Conservation (phyloP, 2,888 invertebrate genomes). For the Amiota minor region DNA sequence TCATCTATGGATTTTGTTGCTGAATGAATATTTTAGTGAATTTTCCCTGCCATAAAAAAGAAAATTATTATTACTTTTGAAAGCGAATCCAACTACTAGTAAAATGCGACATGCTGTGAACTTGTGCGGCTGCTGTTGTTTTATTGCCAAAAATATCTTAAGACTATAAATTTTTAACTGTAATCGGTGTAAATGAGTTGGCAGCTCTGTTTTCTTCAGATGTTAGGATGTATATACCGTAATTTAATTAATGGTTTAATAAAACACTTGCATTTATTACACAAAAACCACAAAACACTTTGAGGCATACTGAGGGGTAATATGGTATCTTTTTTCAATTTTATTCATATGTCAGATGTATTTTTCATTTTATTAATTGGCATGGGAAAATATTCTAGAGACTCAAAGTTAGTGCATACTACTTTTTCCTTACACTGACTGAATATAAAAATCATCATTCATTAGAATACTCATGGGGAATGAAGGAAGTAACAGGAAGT, state of each 20-base stretch:
- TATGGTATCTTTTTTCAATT: no score
- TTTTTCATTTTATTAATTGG: no score
- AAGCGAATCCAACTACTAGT: background rate
- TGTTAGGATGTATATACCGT: background rate
- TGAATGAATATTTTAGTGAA: conserved; percentile 7
- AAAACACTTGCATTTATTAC: background rate
- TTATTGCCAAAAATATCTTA: conserved; percentile 4
- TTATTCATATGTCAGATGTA: no score
- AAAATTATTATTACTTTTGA: conserved; percentile 13
- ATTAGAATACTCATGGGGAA: no score
- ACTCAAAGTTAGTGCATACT: no score
- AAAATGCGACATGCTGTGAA: conserved; percentile 3
- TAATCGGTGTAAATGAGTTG: conserved; percentile 10
- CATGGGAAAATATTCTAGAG: no score
- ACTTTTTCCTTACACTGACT: no score
- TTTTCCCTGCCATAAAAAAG: background rate
- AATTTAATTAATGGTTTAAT: conserved; percentile 12
- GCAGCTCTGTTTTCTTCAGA: conserved; percentile 13
- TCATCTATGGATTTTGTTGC: background rate
- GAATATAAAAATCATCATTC: no score
- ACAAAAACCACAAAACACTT: no score
- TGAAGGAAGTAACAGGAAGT: no score
- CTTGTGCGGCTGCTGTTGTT: background rate
- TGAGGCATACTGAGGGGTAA: no score
- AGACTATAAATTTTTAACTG: conserved; percentile 16